These are phyloP conservation scores for Brachycybe producta DNA, from an alignment of 2,888 invertebrate species.

Conservation along the genomic window DNA sequence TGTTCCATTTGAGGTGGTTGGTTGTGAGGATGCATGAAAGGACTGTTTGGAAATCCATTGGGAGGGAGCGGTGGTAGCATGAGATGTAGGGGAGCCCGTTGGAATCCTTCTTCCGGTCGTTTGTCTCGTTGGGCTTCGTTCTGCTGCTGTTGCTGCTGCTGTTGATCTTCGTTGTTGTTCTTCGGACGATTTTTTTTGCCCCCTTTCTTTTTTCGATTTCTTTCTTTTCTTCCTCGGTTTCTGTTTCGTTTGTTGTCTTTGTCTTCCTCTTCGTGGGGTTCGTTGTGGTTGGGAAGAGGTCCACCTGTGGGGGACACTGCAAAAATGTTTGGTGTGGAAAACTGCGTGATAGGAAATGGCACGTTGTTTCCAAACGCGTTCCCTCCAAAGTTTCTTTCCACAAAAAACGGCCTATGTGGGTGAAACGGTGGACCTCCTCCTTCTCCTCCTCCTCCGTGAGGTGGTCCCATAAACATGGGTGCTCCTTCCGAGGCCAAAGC, in stretches of 20 bases:
- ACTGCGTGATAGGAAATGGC: conserved; percentile 9
- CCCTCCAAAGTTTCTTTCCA: neutral
- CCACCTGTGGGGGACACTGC: neutral
- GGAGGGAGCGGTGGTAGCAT: conserved; percentile 8
- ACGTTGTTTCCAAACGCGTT: neutral
- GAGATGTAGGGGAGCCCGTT: neutral
- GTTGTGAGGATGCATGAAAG: neutral
- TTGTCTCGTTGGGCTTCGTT: neutral
- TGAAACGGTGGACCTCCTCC: neutral
- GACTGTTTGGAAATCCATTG: neutral
- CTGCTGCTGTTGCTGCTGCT: neutral
- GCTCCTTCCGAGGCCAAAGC: neutral
- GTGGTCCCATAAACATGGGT: neutral
- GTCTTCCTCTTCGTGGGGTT: neutral
- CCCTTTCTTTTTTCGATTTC: too few species aligned
- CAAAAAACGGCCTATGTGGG: conserved; percentile 8
- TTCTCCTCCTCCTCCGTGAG: neutral
- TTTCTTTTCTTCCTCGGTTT: too few species aligned
- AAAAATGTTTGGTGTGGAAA: conserved; percentile 7
- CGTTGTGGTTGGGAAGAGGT: neutral
- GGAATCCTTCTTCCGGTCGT: neutral
- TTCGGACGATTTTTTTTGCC: neutral
- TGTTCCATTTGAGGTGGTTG: neutral
- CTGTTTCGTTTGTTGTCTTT: neutral
- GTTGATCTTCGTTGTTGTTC: neutral